These are phyloP conservation scores for Thymelicus acteon DNA, from an alignment of 2,888 invertebrate species.

Conservation along the genomic window DNA sequence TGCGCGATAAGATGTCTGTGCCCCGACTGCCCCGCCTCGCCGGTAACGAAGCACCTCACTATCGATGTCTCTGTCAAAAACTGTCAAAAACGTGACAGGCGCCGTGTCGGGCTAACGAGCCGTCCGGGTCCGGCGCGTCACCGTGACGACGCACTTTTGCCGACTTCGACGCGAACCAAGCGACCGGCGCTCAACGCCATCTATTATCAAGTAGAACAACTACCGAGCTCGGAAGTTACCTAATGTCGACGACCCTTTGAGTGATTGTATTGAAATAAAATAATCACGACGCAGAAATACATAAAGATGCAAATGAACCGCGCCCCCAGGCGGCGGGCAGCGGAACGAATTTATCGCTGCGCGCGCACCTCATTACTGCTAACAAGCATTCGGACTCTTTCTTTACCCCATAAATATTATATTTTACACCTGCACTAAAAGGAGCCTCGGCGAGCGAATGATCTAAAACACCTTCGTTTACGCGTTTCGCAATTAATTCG, in stretches of 20 bases:
- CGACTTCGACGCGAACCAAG: constrained; percentile 19
- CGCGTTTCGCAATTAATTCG: constrained; percentile 23
- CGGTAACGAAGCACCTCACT: constrained; percentile 75
- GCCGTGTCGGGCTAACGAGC: constrained; percentile 82
- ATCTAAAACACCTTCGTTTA: constrained; percentile 30
- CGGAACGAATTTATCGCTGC: constrained; percentile 75
- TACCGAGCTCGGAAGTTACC: constrained; percentile 51
- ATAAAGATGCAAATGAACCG: constrained; percentile 78
- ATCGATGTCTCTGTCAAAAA: constrained; percentile 84
- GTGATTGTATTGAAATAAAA: constrained; percentile 53
- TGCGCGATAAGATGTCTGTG: constrained; percentile 66
- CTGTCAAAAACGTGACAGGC: constrained; percentile 83
- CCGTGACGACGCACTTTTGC: constrained; percentile 64
- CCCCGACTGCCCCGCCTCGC: constrained; percentile 76
- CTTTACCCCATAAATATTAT: constrained; percentile 81
- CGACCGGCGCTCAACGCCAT: constrained; percentile 59
- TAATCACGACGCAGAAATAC: constrained; percentile 61
- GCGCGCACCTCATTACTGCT: constrained; percentile 81
- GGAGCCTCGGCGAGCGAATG: constrained; percentile 33
- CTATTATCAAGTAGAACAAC: constrained; percentile 62
- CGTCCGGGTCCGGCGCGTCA: constrained; percentile 57
- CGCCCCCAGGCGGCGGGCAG: constrained; percentile 74
- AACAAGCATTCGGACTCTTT: constrained; percentile 80
- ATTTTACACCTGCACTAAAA: constrained; percentile 80
- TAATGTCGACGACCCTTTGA: constrained; percentile 49